Evolutionary conservation across 1,140 invertebrate species (phyloP), one percentile per base, ranked within the genome.

Genomic region (Hycleus cichorii): DNA sequence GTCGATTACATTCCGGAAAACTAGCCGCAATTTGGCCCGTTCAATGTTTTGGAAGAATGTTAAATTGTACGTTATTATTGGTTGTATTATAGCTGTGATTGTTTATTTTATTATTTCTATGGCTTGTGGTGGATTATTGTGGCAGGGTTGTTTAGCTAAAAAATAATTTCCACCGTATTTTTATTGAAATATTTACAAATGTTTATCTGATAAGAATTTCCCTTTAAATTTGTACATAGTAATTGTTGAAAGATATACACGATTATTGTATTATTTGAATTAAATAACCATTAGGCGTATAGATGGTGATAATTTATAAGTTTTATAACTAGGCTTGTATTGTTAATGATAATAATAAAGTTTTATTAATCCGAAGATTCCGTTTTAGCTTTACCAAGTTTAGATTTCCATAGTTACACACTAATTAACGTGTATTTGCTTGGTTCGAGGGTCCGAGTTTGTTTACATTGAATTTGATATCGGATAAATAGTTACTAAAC

Each of bases 1-100:
- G 91, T 91, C 92, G 9, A 84, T 94, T 2, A 84, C 89, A 46
- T 96, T 95, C 74, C 86, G 89, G 65, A 88, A 86, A 65, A 88
- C 86, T 1, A 93, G 92, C 64, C 81, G 91, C 67, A 91, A 88
- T 61, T 74, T 97, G 11, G 90, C 92, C 44, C 78, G 91, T 24
- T 87, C 89, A 12, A 79, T 95, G 72, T 96, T 93, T 75, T 95
- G 91, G 91, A 95, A 95, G 75, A 95, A 95, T 73, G 82, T 95
- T 2, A 95, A 95, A 73, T 79, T 95, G 67, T 94, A 93, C 63
- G 80, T 93, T 2, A 86, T 94, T 55, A 78, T 93, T 66, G 82
- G 76, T 24, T 63, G 79, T 42, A 79, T 91, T 49, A 75, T 87
- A 57, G 78, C 87, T 55, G 83, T 95, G 52, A 80, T 90, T 3